phyloP scores from a whole-genome alignment of 2,113 vertebrate genomes.

The Potamarius usumacintae region DNA sequence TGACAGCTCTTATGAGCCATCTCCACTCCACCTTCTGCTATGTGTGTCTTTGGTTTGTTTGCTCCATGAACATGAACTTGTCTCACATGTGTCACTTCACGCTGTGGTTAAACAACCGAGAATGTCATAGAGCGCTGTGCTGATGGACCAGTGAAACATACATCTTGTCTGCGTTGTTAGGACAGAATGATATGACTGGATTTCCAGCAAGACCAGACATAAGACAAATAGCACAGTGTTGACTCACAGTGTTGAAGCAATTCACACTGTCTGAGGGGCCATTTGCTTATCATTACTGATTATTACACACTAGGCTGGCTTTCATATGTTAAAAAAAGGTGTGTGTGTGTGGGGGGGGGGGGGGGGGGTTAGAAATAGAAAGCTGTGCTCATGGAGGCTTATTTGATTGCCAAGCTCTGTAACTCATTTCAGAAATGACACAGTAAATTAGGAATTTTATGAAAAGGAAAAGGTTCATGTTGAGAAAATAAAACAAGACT shows the following conservation, averaged over 20 bases:
- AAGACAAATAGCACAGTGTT: slow-evolving; percentile 60
- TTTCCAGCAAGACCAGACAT: slow-evolving; percentile 55
- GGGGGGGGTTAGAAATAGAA: not conserved
- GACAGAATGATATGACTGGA: slow-evolving; percentile 34
- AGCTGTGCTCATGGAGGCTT: not conserved
- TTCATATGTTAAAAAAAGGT: not conserved
- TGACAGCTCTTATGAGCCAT: not conserved
- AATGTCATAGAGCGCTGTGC: not conserved
- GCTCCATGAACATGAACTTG: not conserved
- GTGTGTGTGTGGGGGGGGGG: too few relatives aligned
- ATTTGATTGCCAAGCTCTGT: slow-evolving; percentile 1
- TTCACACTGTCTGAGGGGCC: slow-evolving; percentile 40
- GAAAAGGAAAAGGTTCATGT: not conserved
- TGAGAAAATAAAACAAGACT: slow-evolving; percentile 18
- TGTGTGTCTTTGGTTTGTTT: not conserved
- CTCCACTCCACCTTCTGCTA: not conserved
- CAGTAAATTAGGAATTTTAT: slow-evolving; percentile 13
- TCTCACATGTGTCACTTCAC: slow-evolving; percentile 22
- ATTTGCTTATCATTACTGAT: slow-evolving; percentile 41
- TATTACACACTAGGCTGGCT: slow-evolving; percentile 48
- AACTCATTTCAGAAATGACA: slow-evolving; percentile 13
- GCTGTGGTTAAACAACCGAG: slow-evolving; percentile 22
- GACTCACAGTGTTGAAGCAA: slow-evolving; percentile 50
- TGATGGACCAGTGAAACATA: slow-evolving; percentile 41
- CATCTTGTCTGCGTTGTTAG: slow-evolving; percentile 20